Evolutionary conservation across 2,797 vertebrate genomes (phyloP).

Genomic region (Dallia pectoralis): DNA sequence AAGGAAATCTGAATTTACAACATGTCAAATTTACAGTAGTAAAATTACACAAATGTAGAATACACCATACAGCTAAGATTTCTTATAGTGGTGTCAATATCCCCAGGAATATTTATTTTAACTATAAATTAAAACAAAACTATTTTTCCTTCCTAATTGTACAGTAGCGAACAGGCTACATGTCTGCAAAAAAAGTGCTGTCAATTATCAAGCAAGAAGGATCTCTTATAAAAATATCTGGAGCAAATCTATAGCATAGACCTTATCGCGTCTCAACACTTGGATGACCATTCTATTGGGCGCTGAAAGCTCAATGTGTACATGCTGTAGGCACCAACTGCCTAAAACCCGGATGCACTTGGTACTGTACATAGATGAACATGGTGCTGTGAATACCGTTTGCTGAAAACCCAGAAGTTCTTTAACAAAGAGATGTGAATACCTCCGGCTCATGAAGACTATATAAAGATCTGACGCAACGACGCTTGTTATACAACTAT

Average conservation of each 20-base stretch:
- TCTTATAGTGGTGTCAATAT: not conserved
- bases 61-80: not conserved
- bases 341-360: not conserved
- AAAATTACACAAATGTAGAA: not conserved
- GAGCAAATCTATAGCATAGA: constrained; percentile 9
- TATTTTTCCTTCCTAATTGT: not conserved
- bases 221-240: constrained; percentile 1
- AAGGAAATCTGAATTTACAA: not conserved
- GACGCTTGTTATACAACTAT: not conserved
- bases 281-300: not conserved
- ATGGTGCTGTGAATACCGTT: not conserved
- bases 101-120: not conserved
- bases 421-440: constrained; percentile 4
- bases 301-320: not conserved
- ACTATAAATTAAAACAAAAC: not conserved
- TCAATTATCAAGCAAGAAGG: constrained; percentile 2
- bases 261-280: not conserved
- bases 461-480: not conserved
- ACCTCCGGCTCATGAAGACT: not conserved
- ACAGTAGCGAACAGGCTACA: not conserved
- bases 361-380: no score
- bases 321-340: not conserved
- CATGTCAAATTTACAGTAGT: not conserved
- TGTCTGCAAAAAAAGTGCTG: not conserved
- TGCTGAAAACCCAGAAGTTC: not conserved